Conservation (phyloP, 53 echinoderm and acorn worm species). For the Temnopleurus reevesii region DNA sequence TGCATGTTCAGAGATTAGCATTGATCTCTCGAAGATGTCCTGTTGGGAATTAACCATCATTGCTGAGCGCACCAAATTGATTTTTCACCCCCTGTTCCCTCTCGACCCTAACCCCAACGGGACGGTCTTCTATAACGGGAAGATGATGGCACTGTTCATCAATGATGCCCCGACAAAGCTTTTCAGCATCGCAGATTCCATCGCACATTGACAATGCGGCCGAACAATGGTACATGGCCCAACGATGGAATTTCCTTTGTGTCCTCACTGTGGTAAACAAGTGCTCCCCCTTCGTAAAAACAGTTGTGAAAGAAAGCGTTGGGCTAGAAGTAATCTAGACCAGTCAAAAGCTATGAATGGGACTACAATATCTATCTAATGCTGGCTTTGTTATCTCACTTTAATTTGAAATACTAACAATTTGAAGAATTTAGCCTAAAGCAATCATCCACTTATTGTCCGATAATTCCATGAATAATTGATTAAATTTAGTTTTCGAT, state of each 20-base stretch:
- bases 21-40: conserved; percentile 32
- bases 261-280: conserved; percentile 26
- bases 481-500: no score
- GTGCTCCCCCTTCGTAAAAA: neutral
- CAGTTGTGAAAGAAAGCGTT: conserved; percentile 15
- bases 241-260: conserved; percentile 28
- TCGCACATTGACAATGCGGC: conserved; percentile 1
- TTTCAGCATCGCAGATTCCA: conserved; percentile 6
- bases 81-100: conserved; percentile 45
- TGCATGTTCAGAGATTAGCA: conserved; percentile 50
- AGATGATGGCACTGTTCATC: neutral
- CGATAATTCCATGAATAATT: neutral
- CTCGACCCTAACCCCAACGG: conserved; percentile 22
- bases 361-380: conserved; percentile 10
- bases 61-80: conserved; percentile 33
- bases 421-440: conserved; percentile 1
- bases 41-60: conserved; percentile 38
- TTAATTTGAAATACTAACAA: conserved; percentile 25
- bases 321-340: conserved; percentile 34
- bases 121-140: neutral
- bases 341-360: neutral
- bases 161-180: conserved; percentile 17
- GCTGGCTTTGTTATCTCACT: neutral
- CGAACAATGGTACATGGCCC: conserved; percentile 26
- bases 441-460: neutral